Conservation (phyloP, 2,797 vertebrate species). For the Pitangus sulphuratus region DNA sequence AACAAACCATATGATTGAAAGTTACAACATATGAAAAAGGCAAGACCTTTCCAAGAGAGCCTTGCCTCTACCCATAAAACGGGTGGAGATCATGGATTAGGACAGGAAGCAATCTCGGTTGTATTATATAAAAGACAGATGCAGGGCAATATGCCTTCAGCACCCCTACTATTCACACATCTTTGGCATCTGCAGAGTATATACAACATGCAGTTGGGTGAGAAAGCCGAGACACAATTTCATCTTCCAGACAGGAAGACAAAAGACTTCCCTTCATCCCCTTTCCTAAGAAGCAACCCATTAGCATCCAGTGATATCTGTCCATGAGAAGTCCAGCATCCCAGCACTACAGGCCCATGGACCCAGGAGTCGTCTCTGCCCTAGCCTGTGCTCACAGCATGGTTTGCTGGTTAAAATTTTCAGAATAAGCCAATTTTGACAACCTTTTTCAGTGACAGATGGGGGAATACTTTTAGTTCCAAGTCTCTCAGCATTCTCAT, state of each 20-base stretch:
- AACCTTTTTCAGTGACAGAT: neutral
- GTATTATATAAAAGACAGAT: neutral
- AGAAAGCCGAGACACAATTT: neutral
- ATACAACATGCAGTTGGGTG: neutral
- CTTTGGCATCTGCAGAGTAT: neutral
- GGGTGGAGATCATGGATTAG: neutral
- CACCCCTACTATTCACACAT: neutral
- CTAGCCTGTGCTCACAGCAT: neutral
- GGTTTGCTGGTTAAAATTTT: neutral
- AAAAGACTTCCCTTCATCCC: neutral
- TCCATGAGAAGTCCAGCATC: neutral
- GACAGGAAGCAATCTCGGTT: neutral
- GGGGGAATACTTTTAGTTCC: neutral
- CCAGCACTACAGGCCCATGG: accelerated
- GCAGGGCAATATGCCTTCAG: neutral
- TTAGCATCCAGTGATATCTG: neutral
- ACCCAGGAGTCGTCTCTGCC: neutral
- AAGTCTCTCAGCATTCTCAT: neutral
- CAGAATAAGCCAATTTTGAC: neutral
- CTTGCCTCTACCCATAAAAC: accelerated
- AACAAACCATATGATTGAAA: neutral
- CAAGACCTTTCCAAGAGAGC: neutral
- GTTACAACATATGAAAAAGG: neutral
- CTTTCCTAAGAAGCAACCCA: neutral
- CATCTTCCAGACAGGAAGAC: neutral